Evolutionary conservation across 2,797 vertebrate species (phyloP).

Genomic region (Aulostomus chinensis): DNA sequence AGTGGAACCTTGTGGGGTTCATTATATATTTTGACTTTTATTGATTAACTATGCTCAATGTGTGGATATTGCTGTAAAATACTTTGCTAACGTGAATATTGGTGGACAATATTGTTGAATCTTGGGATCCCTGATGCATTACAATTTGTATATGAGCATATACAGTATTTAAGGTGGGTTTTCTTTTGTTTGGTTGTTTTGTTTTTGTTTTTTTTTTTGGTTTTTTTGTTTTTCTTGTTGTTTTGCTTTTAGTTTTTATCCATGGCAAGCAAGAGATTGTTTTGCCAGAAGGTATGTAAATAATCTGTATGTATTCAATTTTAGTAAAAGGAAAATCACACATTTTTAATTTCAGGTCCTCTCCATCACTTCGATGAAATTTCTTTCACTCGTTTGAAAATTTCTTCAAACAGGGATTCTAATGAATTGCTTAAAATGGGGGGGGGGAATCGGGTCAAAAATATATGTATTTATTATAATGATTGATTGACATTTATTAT

Average conservation of each 20-base stretch:
- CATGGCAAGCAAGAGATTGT: conserved; percentile 39
- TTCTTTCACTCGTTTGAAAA: conserved; percentile 51
- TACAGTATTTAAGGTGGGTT: conserved; percentile 77
- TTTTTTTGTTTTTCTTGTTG: no score
- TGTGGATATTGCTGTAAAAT: conserved; percentile 85
- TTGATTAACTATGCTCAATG: conserved; percentile 76
- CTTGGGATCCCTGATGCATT: conserved; percentile 79
- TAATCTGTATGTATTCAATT: conserved; percentile 79
- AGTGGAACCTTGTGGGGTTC: conserved; percentile 63
- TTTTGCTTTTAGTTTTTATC: no score
- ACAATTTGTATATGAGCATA: conserved; percentile 81
- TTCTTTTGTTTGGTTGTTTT: conserved; percentile 40
- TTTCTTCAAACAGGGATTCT: conserved; percentile 67
- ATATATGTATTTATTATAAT: conserved; percentile 76
- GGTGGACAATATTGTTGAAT: conserved; percentile 82
- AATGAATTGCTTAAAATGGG: conserved; percentile 55
- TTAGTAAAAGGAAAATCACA: conserved; percentile 53
- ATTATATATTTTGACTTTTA: conserved; percentile 77
- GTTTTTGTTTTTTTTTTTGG: not conserved
- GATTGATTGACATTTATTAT: conserved; percentile 75
- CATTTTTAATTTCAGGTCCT: conserved; percentile 55
- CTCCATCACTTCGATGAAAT: conserved; percentile 51
- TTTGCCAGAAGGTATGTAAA: conserved; percentile 73
- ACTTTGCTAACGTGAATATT: conserved; percentile 86
- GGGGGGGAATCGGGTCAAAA: conserved; percentile 38